phyloP scores from a whole-genome alignment of 2,888 invertebrate species.

The Sinohyriopsis cumingii region DNA sequence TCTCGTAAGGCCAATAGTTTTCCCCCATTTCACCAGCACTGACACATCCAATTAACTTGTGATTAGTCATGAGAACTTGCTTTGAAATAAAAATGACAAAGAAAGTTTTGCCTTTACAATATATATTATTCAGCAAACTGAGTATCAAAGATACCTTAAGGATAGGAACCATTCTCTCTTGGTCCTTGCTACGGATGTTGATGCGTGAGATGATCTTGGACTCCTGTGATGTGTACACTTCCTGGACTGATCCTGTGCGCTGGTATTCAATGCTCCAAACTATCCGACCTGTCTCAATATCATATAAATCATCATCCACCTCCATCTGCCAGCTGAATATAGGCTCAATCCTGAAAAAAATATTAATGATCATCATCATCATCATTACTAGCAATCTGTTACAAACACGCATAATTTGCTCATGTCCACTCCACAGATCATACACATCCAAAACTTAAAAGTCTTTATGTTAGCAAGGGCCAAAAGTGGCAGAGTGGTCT shows the following conservation, averaged over 20 bases:
- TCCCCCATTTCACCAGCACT: too few relatives aligned
- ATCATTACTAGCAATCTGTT: background rate
- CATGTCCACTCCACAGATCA: background rate
- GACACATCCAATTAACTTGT: too few relatives aligned
- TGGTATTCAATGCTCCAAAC: slow-evolving; percentile 88
- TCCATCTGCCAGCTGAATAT: slow-evolving; percentile 93
- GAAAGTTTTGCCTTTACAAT: too few relatives aligned
- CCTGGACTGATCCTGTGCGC: slow-evolving; percentile 69
- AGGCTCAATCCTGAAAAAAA: slow-evolving; percentile 78
- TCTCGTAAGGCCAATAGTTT: too few relatives aligned
- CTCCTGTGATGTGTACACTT: slow-evolving; percentile 50
- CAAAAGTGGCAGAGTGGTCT: too few relatives aligned
- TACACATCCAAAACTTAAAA: too few relatives aligned
- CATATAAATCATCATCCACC: slow-evolving; percentile 83
- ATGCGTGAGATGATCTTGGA: slow-evolving; percentile 56
- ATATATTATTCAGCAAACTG: too few relatives aligned
- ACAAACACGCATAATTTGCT: background rate
- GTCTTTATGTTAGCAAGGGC: too few relatives aligned
- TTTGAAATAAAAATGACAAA: too few relatives aligned
- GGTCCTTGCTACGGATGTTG: slow-evolving; percentile 48
- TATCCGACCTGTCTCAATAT: slow-evolving; percentile 83
- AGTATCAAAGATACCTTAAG: slow-evolving; percentile 51
- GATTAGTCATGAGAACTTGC: too few relatives aligned
- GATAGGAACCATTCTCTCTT: slow-evolving; percentile 58
- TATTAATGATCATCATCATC: background rate